These are phyloP conservation scores for Ischnus inquisitorius DNA, from an alignment of 2,888 invertebrate species.

Conservation along the genomic window DNA sequence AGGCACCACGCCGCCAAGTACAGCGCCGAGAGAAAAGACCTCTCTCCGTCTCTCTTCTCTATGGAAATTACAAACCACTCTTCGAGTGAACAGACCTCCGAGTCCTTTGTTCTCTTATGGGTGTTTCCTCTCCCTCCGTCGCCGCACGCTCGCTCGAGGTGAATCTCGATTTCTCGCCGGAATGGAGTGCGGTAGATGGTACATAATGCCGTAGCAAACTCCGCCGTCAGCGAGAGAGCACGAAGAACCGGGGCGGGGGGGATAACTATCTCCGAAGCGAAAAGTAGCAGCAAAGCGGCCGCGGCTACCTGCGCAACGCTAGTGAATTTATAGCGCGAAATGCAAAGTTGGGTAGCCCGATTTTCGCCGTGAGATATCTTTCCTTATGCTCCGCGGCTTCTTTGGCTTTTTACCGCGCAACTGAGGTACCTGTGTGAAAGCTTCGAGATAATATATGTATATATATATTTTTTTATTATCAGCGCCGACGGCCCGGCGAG, in stretches of 20 bases:
- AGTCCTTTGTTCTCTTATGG: constrained; percentile 51
- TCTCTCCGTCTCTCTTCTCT: constrained; percentile 30
- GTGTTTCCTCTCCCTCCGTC: neutral
- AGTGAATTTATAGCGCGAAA: constrained; percentile 43
- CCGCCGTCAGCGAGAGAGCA: constrained; percentile 20
- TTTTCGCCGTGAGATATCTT: constrained; percentile 30
- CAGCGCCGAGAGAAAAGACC: neutral
- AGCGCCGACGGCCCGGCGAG: neutral
- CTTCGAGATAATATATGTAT: neutral
- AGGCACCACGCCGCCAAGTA: neutral
- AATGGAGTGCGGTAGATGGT: constrained; percentile 17
- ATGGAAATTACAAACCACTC: constrained; percentile 56
- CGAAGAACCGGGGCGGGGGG: neutral
- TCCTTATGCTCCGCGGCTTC: neutral
- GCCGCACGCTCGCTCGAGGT: constrained; percentile 29
- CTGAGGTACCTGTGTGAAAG: neutral
- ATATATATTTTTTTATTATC: neutral
- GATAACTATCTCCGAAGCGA: constrained; percentile 33
- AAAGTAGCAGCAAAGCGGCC: constrained; percentile 25
- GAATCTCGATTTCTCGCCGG: constrained; percentile 47
- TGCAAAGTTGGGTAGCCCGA: constrained; percentile 47
- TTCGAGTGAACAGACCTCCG: constrained; percentile 48
- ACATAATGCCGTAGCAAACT: constrained; percentile 16
- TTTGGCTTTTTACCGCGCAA: neutral
- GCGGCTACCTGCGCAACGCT: constrained; percentile 27